A percentile compares a stretch with the other conserved stretches of the same genome.
Evolutionary conservation across 2,113 vertebrate species (phyloP).

Genomic region (Periophthalmodon schlosseri): DNA sequence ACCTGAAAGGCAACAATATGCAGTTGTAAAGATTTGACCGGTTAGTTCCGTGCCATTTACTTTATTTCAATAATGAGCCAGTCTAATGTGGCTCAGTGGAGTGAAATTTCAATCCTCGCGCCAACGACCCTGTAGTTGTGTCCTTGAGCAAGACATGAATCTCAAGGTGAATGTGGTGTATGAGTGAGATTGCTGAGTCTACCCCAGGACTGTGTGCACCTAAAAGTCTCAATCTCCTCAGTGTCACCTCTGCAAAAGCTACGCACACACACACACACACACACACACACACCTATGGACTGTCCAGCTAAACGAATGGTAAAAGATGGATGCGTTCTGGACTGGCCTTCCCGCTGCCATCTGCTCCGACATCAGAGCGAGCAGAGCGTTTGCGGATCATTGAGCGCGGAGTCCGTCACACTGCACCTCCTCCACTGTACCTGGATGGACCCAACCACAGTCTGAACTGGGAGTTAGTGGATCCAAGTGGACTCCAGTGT

Average conservation of each 20-base stretch:
- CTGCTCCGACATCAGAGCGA: constrained; percentile 51
- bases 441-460: constrained; percentile 20
- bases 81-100: neutral
- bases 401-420: constrained; percentile 41
- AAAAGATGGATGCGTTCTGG: constrained; percentile 54
- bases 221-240: constrained; percentile 32
- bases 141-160: neutral
- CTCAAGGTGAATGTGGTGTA: neutral
- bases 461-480: neutral
- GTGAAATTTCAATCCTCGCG: neutral
- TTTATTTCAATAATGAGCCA: neutral
- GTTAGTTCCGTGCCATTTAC: neutral
- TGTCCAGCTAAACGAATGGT: constrained; percentile 41
- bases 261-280: constrained; percentile 27
- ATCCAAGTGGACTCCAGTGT: neutral
- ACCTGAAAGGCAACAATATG: too few relatives aligned
- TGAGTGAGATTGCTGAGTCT: neutral
- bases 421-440: constrained; percentile 43
- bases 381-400: constrained; percentile 45
- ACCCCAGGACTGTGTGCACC: neutral
- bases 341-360: constrained; percentile 44
- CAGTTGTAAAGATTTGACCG: too few relatives aligned
- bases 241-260: constrained; percentile 27
- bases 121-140: neutral
- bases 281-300: constrained; percentile 17